Percentiles rank a stretch among this genome's conserved stretches.
Conservation (phyloP, 2,113 vertebrate genomes). For the Ptilonorhynchus violaceus region DNA sequence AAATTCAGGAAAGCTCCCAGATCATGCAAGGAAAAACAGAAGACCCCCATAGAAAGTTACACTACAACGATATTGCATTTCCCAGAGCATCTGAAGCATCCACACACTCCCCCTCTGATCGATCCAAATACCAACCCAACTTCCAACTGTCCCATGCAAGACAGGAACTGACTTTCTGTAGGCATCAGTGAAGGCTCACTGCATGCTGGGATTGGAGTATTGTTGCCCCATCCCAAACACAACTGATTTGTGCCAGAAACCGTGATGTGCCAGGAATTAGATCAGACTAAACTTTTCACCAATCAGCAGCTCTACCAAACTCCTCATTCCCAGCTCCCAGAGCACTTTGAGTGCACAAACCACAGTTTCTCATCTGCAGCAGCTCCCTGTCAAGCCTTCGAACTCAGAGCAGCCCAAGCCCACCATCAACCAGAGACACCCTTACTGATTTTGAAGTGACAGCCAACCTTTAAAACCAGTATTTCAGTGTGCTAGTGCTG, state of each 20-base stretch:
- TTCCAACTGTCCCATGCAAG: not conserved
- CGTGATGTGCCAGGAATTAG: not conserved
- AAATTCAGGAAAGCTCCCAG: not conserved
- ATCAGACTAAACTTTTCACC: not conserved
- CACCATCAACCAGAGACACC: not conserved
- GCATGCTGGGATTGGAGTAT: not conserved
- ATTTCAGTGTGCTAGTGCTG: not conserved
- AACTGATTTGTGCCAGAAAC: not conserved
- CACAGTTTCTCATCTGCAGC: not conserved
- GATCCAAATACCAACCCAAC: not conserved
- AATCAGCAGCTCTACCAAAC: not conserved
- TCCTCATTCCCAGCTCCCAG: not conserved
- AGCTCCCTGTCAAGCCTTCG: not conserved
- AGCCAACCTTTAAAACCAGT: not conserved
- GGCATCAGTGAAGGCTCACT: not conserved
- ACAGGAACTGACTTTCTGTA: not conserved
- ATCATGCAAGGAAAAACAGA: not conserved
- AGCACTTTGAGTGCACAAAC: not conserved
- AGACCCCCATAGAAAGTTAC: not conserved
- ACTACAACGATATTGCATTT: not conserved
- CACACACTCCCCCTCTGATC: not conserved
- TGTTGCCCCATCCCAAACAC: not conserved
- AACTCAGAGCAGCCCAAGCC: not conserved
- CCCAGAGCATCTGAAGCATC: not conserved
- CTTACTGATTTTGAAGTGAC: not conserved